Percentiles rank a stretch among this genome's conserved stretches.
These are phyloP conservation scores for Vulpes vulpes DNA, from an alignment of 2,113 vertebrate species.

Conservation along the genomic window DNA sequence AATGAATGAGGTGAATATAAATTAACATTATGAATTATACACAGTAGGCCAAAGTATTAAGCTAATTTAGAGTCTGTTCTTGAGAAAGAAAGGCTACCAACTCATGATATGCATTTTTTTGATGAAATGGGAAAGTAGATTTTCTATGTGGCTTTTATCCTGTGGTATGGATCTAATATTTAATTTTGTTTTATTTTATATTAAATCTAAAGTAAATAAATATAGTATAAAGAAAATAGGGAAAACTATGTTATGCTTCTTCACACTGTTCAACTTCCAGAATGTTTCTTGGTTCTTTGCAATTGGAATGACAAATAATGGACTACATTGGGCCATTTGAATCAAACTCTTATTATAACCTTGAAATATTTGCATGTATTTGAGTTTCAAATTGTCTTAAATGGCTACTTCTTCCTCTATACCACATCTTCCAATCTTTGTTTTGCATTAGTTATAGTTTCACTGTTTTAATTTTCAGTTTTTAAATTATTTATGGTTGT, in stretches of 20 bases:
- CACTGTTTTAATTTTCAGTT: not conserved
- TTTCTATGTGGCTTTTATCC: slow-evolving; percentile 19
- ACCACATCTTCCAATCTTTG: not conserved
- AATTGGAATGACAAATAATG: not conserved
- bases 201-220: not conserved
- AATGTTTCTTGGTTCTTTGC: not conserved
- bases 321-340: not conserved
- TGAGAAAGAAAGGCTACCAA: not conserved
- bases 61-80: slow-evolving; percentile 6
- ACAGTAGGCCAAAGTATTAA: not conserved
- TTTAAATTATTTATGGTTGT: not conserved
- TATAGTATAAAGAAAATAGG: not conserved
- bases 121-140: not conserved
- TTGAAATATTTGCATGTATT: not conserved
- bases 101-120: slow-evolving; percentile 12
- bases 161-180: not conserved
- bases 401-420: not conserved
- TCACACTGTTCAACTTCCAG: not conserved
- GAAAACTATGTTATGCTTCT: not conserved
- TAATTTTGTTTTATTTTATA: slow-evolving; percentile 36
- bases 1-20: slow-evolving; percentile 24
- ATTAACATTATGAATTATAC: slow-evolving; percentile 20
- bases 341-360: not conserved
- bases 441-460: not conserved
- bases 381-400: not conserved